Evolutionary conservation across 2,113 vertebrate species (phyloP), one percentile per base, ranked within the genome.

Genomic region (Megaceryle maxima): DNA sequence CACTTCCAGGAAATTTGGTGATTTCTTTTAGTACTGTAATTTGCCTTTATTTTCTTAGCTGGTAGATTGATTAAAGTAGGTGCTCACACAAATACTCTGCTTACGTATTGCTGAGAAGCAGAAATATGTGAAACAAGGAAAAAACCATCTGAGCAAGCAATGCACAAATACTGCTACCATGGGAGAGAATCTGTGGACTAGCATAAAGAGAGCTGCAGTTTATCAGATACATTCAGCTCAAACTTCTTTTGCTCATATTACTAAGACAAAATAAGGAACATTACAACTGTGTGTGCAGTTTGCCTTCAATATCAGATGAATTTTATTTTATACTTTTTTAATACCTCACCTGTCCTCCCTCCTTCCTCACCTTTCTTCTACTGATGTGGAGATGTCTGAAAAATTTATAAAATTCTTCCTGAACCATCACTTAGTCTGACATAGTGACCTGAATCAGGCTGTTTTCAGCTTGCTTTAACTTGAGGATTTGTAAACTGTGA

Each of bases 1-100:
- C 51, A 55, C 20, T 92, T 96, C 88, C 89, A 97, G 77, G 64
- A 84, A 82, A 92, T 96, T 63, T 63, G 5, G n/a, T 90, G 50
- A 90, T 94, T 94, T 68, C n/a, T 90, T 94, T 75, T 63, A 78
- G 39, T 59, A 31, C 46, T 57, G 39, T 73, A 87, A 69, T 79
- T 93, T 90, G 24, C 43, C 88, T 77, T 76, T 75, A 51, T 83
- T 75, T 88, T 78, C 46, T 90, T 69, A 67, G 56, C 26, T 85
- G 92, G n/a, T 46, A 86, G 63, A 28, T 33, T 60, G 17, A n/a
- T 70, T 76, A 39, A 35, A 96, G 25, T 53, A 90, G n/a, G 19
- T 81, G 16, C 51, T 89, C 15, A 25, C 64, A 67, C 14, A 88
- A 77, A 67, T 78, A 31, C 20, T 88, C 37, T n/a, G 8, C 73